Evolutionary conservation across 2,888 invertebrate species (phyloP).

Genomic region (Drosophila dives): DNA sequence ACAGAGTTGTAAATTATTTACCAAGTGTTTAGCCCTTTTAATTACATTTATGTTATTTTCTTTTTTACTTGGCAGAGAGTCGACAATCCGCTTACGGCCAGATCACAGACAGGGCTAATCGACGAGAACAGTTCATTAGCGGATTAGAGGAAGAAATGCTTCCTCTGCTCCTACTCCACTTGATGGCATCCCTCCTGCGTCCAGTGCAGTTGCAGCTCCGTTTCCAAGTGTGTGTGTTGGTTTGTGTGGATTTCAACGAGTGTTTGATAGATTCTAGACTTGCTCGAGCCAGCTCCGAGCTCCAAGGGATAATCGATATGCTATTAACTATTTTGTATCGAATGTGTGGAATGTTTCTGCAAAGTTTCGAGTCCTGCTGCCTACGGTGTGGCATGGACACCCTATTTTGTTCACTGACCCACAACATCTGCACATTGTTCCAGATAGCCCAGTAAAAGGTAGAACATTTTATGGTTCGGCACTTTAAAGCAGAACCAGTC

Average conservation of each 20-base stretch:
- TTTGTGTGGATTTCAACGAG: not conserved
- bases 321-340: slow-evolving; percentile 36
- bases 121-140: slow-evolving; percentile 35
- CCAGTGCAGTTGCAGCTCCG: slow-evolving; percentile 2
- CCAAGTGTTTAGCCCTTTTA: not conserved
- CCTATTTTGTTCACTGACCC: slow-evolving; percentile 31
- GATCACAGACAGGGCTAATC: slow-evolving; percentile 24
- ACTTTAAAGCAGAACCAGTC: not conserved
- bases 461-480: slow-evolving; percentile 10
- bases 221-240: slow-evolving; percentile 46
- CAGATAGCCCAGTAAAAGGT: slow-evolving; percentile 41
- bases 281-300: not conserved
- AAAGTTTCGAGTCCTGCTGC: slow-evolving; percentile 25
- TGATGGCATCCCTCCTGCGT: not conserved
- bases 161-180: slow-evolving; percentile 24
- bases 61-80: slow-evolving; percentile 15
- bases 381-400: slow-evolving; percentile 48
- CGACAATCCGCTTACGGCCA: not conserved
- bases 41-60: not conserved
- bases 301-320: slow-evolving; percentile 39
- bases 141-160: slow-evolving; percentile 21
- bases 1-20: not conserved
- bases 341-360: slow-evolving; percentile 53
- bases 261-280: not conserved
- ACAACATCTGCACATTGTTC: slow-evolving; percentile 44